Conservation (phyloP, 2,113 vertebrate species). For the Sardina pilchardus region DNA sequence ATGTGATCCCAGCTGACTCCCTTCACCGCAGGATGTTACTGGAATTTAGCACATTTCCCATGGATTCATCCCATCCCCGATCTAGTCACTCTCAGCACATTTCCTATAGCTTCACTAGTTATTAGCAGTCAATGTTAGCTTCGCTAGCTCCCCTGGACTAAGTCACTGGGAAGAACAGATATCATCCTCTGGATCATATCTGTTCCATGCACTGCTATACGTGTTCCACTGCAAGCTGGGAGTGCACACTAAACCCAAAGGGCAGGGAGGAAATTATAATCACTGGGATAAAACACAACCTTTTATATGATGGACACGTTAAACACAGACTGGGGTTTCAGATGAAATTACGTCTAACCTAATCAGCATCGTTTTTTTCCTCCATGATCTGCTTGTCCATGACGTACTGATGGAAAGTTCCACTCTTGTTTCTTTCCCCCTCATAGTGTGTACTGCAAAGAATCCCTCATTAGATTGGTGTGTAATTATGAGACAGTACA, state of each 20-base stretch:
- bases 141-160: neutral
- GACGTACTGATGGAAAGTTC: slow-evolving; percentile 5
- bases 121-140: neutral
- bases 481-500: neutral
- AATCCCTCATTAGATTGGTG: neutral
- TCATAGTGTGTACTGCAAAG: neutral
- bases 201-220: slow-evolving; percentile 11
- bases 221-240: slow-evolving; percentile 15
- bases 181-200: slow-evolving; percentile 12
- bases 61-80: neutral
- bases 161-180: slow-evolving; percentile 4
- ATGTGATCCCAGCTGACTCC: neutral
- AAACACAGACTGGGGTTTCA: slow-evolving; percentile 3
- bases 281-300: neutral
- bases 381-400: neutral
- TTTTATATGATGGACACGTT: neutral
- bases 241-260: neutral
- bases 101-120: neutral
- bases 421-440: neutral
- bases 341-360: neutral
- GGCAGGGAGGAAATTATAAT: slow-evolving; percentile 13
- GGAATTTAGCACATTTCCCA: neutral
- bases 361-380: neutral
- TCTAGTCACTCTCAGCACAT: neutral
- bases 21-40: neutral